phyloP scores from a whole-genome alignment of 1,140 invertebrate genomes.

The Coenobita brevimanus region DNA sequence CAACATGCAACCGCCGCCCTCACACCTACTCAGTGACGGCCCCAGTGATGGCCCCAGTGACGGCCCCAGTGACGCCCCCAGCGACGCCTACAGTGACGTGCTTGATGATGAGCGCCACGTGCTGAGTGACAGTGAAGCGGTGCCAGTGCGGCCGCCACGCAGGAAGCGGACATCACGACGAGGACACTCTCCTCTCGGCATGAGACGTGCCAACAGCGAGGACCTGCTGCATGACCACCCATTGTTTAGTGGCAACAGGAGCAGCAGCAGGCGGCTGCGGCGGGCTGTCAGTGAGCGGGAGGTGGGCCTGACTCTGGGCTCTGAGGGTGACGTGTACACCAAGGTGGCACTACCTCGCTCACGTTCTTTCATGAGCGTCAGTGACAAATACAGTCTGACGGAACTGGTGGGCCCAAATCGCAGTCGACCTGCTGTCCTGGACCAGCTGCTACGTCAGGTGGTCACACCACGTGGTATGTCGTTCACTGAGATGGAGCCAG shows the following conservation, averaged over 20 bases:
- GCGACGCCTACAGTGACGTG: constrained; percentile 55
- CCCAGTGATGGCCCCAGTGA: constrained; percentile 51
- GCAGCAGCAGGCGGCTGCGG: constrained; percentile 31
- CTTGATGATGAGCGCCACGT: constrained; percentile 54
- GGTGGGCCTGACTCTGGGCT: background rate
- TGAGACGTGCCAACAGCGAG: constrained; percentile 61
- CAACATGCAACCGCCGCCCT: constrained; percentile 77
- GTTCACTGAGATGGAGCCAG: constrained; percentile 91
- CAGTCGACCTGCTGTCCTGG: constrained; percentile 77
- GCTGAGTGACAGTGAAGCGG: constrained; percentile 66
- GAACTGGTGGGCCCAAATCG: constrained; percentile 79
- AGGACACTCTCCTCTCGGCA: background rate
- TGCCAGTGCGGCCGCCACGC: constrained; percentile 59
- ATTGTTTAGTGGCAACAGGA: background rate
- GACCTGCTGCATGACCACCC: constrained; percentile 57
- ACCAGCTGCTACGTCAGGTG: constrained; percentile 89
- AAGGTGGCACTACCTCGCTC: constrained; percentile 63
- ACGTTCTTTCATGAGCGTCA: constrained; percentile 65
- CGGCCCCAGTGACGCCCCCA: constrained; percentile 49
- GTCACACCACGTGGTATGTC: constrained; percentile 93
- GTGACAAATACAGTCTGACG: constrained; percentile 69
- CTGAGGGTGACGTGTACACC: constrained; percentile 47
- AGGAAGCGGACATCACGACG: constrained; percentile 38
- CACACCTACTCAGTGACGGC: no score
- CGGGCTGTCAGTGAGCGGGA: constrained; percentile 59